Percentiles rank a stretch among this genome's conserved stretches.
Evolutionary conservation across 2,113 vertebrate species (phyloP).

Genomic region (Nettapus auritus): DNA sequence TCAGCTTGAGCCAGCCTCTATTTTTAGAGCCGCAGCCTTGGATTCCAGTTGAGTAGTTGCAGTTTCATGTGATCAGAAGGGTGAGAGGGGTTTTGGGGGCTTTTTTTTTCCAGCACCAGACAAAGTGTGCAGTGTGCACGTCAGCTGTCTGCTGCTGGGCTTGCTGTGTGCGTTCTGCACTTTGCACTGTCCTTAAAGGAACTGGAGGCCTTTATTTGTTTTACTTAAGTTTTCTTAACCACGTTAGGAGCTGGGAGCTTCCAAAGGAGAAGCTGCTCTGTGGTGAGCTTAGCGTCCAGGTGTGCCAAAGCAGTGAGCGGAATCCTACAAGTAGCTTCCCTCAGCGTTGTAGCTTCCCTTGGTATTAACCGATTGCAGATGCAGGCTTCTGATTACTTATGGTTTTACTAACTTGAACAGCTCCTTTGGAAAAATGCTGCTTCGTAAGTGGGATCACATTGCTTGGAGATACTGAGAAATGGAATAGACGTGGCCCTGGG

Average conservation of each 20-base stretch:
- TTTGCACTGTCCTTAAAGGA: neutral
- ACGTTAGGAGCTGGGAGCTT: neutral
- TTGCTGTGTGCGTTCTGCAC: neutral
- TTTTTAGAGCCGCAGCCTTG: conserved; percentile 18
- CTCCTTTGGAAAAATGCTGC: neutral
- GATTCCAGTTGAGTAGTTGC: neutral
- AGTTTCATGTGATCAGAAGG: neutral
- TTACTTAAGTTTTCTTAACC: neutral
- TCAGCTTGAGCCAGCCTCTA: neutral
- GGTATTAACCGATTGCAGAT: neutral
- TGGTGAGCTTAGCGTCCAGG: neutral
- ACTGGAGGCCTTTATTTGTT: neutral
- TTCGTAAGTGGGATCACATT: neutral
- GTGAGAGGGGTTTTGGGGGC: neutral
- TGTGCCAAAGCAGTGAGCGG: neutral
- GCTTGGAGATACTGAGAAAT: neutral
- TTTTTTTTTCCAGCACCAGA: neutral
- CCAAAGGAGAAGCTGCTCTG: neutral
- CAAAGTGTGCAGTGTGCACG: neutral
- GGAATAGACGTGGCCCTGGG: neutral
- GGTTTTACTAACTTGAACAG: neutral
- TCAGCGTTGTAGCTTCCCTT: neutral
- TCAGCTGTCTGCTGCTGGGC: neutral
- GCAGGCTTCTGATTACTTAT: neutral
- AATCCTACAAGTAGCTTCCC: neutral